Percentiles rank a stretch among this genome's conserved stretches.
Conservation (phyloP, 2,113 vertebrate genomes). For the Tychaedon coryphoeus region DNA sequence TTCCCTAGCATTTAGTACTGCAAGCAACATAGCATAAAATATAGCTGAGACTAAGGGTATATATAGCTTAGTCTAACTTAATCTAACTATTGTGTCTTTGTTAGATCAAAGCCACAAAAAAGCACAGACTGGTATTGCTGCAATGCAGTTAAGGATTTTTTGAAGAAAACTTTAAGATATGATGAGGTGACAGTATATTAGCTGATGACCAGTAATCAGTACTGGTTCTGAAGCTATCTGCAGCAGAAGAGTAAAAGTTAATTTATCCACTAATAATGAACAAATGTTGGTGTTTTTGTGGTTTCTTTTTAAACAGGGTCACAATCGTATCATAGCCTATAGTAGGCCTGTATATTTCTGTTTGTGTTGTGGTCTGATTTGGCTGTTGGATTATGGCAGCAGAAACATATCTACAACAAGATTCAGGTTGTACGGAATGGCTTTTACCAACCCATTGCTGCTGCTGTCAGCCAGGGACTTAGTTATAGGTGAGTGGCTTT, state of each 20-base stretch:
- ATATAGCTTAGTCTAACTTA: not conserved
- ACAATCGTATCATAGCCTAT: slow-evolving; percentile 98
- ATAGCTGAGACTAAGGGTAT: not conserved
- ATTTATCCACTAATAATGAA: not conserved
- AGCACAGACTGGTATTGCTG: not conserved
- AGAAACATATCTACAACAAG: slow-evolving; percentile 81
- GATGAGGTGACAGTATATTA: not conserved
- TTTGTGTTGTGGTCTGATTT: slow-evolving; percentile 96
- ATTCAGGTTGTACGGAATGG: slow-evolving; percentile 90
- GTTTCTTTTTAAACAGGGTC: slow-evolving; percentile 78
- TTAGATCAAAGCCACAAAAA: not conserved
- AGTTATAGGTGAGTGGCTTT: slow-evolving; percentile 84
- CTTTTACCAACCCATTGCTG: slow-evolving; percentile 89
- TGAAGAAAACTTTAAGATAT: not conserved
- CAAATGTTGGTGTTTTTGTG: not conserved
- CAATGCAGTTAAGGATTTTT: not conserved
- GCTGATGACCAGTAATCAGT: not conserved
- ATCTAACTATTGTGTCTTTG: not conserved
- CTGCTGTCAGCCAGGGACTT: slow-evolving; percentile 93
- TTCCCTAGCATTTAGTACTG: not conserved
- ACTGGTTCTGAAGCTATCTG: not conserved
- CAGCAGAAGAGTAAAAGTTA: not conserved
- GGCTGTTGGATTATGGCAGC: slow-evolving; percentile 92
- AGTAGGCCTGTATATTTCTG: slow-evolving; percentile 99
- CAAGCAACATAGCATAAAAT: not conserved